Conservation (phyloP, 2,113 vertebrate genomes). For the Oreocharis arfaki region DNA sequence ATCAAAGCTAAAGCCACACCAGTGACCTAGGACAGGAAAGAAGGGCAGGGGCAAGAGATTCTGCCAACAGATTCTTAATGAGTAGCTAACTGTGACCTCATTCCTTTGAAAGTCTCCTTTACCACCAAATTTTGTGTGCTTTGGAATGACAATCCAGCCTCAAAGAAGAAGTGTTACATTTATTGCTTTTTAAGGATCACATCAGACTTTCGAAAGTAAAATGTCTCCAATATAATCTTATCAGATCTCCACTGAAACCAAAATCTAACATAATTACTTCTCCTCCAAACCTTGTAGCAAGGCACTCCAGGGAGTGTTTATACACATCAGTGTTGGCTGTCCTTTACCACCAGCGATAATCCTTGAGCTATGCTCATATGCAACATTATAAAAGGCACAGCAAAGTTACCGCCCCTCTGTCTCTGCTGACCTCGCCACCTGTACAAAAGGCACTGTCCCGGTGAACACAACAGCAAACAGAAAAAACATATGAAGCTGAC, state of each 20-base stretch:
- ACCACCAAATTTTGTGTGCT: neutral
- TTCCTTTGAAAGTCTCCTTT: neutral
- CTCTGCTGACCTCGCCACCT: neutral
- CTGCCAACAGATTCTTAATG: neutral
- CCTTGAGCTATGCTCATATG: constrained; percentile 19
- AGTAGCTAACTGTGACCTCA: neutral
- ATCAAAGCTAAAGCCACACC: neutral
- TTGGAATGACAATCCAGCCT: neutral
- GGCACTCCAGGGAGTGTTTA: constrained; percentile 19
- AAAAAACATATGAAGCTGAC: neutral
- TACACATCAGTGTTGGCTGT: constrained; percentile 22
- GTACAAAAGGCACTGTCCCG: neutral
- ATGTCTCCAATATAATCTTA: constrained; percentile 35
- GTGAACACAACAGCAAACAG: neutral
- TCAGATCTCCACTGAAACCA: constrained; percentile 28
- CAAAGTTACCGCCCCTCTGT: constrained; percentile 6
- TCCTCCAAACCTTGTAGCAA: constrained; percentile 33
- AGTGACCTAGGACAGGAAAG: neutral
- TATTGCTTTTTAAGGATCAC: constrained; percentile 15
- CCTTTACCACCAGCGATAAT: constrained; percentile 41
- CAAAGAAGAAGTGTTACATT: neutral
- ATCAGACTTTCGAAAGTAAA: constrained; percentile 37
- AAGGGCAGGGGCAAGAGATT: neutral
- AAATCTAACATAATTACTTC: constrained; percentile 50
- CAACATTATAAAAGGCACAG: constrained; percentile 1